Percentiles rank a stretch among this genome's conserved stretches.
Conservation (phyloP, 1,140 invertebrate species). For the Grapholita molesta region DNA sequence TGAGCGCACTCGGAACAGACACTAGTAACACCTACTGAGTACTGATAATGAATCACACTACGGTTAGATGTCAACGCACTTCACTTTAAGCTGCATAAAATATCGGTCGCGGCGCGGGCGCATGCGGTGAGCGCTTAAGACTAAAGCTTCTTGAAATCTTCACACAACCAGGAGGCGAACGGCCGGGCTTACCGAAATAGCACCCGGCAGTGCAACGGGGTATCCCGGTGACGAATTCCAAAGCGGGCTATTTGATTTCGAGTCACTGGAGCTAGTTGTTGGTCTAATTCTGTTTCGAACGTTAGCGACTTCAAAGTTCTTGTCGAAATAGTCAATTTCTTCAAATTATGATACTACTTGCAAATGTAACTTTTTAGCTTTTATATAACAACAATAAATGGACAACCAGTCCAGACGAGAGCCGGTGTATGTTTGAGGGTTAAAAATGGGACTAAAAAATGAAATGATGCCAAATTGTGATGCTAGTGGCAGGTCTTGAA, state of each 20-base stretch:
- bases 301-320: constrained; percentile 22
- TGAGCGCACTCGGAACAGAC: constrained; percentile 64
- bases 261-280: neutral
- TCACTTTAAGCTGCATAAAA: constrained; percentile 56
- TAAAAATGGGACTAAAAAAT: constrained; percentile 55
- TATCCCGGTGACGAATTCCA: constrained; percentile 59
- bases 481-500: constrained; percentile 33
- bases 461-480: constrained; percentile 64
- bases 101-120: constrained; percentile 48
- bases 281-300: neutral
- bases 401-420: constrained; percentile 23
- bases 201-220: constrained; percentile 68
- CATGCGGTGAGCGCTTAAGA: constrained; percentile 53
- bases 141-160: constrained; percentile 43
- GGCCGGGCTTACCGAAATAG: constrained; percentile 64
- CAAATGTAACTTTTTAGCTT: too few relatives aligned
- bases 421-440: constrained; percentile 51
- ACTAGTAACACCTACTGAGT: constrained; percentile 54
- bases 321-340: neutral
- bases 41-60: constrained; percentile 67
- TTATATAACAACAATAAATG: constrained; percentile 21
- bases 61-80: constrained; percentile 76
- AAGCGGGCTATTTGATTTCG: constrained; percentile 39
- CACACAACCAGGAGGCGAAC: constrained; percentile 59
- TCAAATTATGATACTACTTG: too few relatives aligned